These are phyloP conservation scores for Diachrysia chrysitis DNA, from an alignment of 2,888 invertebrate species.

Conservation along the genomic window DNA sequence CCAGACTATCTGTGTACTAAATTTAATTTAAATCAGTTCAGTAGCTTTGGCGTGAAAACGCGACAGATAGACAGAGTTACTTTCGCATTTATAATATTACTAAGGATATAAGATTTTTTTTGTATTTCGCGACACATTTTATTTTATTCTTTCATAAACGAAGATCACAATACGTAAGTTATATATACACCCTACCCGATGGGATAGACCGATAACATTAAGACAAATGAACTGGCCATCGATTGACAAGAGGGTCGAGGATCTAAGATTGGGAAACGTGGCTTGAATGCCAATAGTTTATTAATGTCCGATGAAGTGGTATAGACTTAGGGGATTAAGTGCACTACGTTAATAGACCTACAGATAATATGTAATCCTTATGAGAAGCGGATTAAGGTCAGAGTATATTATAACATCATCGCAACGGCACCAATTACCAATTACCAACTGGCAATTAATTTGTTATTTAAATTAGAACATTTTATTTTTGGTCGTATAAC, in stretches of 20 bases:
- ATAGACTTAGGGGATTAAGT: background rate
- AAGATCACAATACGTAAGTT: background rate
- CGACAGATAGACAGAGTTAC: too few relatives aligned
- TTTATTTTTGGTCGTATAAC: too few relatives aligned
- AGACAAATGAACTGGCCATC: constrained; percentile 7
- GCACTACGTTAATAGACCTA: background rate
- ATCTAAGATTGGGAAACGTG: constrained; percentile 1
- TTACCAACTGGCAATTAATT: too few relatives aligned
- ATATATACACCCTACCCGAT: background rate
- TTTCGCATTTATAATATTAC: too few relatives aligned
- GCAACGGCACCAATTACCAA: too few relatives aligned
- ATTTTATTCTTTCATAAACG: too few relatives aligned
- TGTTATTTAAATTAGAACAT: too few relatives aligned
- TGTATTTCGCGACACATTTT: too few relatives aligned
- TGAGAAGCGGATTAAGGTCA: background rate
- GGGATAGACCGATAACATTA: constrained; percentile 3
- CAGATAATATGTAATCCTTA: background rate
- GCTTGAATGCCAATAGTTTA: background rate
- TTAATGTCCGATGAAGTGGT: background rate
- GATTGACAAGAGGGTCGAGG: background rate
- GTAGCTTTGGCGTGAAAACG: too few relatives aligned
- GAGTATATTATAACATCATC: background rate
- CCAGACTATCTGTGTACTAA: too few relatives aligned
- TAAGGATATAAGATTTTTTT: too few relatives aligned
- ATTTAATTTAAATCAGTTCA: too few relatives aligned